Base-by-base conservation (phyloP, 2,113 vertebrate genomes). In the Benitochromis conjunctus region DNA sequence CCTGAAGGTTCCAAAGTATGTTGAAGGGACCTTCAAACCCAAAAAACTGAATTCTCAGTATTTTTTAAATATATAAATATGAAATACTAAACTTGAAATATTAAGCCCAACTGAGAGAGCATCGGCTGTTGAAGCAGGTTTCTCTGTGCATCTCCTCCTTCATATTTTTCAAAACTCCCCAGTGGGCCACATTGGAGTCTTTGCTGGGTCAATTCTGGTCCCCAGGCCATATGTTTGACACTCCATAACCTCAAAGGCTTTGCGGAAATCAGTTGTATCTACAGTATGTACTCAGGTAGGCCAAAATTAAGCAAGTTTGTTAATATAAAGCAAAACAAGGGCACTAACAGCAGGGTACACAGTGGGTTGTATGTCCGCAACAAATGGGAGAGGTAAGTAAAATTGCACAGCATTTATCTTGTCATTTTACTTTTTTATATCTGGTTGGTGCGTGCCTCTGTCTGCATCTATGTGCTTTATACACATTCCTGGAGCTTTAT, bases 21-120 rank as follows among this genome's bases (percentile, higher is more conserved):
- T 13, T 41, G 48, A 58, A 80, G 51, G 43, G 78, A 81, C 82
- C 83, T 76, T 26, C 38, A 29, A 29, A 10, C 14, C 48, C 38
- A 18, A 58, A 43, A 76, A n/a, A 55, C 16, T 8, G 14, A 48
- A 74, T 46, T 46, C 14, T 51, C 9, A 19, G 46, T 76, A 53
- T 13, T 19, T 76, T 31, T 31, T n/a, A 19, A 19, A 53, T 19
- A 31, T 51, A 51, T 51, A 51, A 48, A 29, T 18, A 71, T 46
- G 5, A 26, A 71, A 74, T 51, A 48, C 12, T 76, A 19, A 76
- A 76, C 69, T 12, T 74, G 9, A 74, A 51, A 31, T 74, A 51
- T 51, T 74, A 24, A 74, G 9, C 43, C 69, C 26, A 51, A 19
- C 26, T 51, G 46, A 76, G 26, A 74, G 24, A 74, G 26, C 26